Base-by-base conservation (phyloP, 2,888 invertebrate genomes). In the Mimas tiliae region DNA sequence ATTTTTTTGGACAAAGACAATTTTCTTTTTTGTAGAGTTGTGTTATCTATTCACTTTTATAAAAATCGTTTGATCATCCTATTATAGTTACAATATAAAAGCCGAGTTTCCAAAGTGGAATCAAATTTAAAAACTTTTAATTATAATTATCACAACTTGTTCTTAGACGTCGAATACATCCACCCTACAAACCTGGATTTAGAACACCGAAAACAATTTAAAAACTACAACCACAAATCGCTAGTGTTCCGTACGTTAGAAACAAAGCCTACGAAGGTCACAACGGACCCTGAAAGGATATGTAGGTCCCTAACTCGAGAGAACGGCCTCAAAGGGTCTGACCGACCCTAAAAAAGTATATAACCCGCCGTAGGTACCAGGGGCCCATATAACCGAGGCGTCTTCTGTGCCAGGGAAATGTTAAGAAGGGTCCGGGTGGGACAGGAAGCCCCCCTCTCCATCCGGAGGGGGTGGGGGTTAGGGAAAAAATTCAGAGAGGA, bases 311-410 rank as follows among this genome's bases (percentile, higher is more conserved):
- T 84, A 87, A 87, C 89, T 87, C 84, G 80, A 86, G 84, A 86
- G 84, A 50, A 19, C 82, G 76, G 82, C 85, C 89, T 89, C 90
- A 87, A 90, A 91, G 89, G 90, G 89, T 89, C 91, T 86, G 85
- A 79, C 83, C 89, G 88, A 89, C 85, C 90, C 91, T 90, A 91
- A 92, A 93, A 93, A 93, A 90, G 91, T 91, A 92, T 90, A 92
- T 91, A 93, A 87, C 87, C 86, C 86, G 79, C 79, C 75, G 78
- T 88, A 87, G 86, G 87, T 89, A 89, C 90, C 84, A 88, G 85
- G 86, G 87, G 81, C 81, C 83, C 91, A 90, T 90, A 89, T 90
- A 90, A 84, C 83, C 85, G 84, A 80, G 81, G 84, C 89, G 85
- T 91, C 91, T 92, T 88, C 88, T 86, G 90, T 89, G 90, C 87